Percentiles rank a stretch among this genome's conserved stretches.
Conservation (phyloP, 1,140 invertebrate genomes). For the Plodia interpunctella region DNA sequence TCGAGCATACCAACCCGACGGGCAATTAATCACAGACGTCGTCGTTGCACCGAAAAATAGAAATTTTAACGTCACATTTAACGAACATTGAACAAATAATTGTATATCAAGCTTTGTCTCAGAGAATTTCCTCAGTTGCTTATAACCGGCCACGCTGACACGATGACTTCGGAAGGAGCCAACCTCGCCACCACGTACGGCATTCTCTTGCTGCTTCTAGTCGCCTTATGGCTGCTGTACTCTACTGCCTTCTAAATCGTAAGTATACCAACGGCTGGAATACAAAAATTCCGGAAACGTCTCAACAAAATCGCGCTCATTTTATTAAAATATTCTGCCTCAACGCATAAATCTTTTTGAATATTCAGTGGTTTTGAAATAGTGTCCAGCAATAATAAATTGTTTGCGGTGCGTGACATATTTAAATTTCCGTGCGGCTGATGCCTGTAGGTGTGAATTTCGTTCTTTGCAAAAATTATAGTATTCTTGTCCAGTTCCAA, state of each 20-base stretch:
- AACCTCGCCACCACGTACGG: conserved; percentile 59
- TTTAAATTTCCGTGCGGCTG: background rate
- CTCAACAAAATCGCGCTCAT: too few species aligned
- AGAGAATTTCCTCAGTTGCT: conserved; percentile 32
- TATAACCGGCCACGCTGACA: conserved; percentile 31
- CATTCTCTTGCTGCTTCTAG: conserved; percentile 55
- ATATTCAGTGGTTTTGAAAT: background rate
- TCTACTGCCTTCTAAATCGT: conserved; percentile 56
- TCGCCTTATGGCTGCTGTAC: conserved; percentile 60
- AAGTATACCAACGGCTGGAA: conserved; percentile 24
- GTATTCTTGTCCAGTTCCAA: too few species aligned
- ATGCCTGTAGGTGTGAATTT: background rate
- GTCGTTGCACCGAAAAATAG: conserved; percentile 54
- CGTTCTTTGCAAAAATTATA: too few species aligned
- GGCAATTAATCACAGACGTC: conserved; percentile 53
- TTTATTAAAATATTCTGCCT: too few species aligned
- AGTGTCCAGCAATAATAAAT: background rate
- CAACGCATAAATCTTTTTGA: too few species aligned
- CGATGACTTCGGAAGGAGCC: conserved; percentile 53
- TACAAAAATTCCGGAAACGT: too few species aligned
- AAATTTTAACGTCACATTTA: conserved; percentile 38
- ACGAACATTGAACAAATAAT: conserved; percentile 29
- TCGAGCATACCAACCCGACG: conserved; percentile 34
- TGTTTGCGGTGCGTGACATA: background rate
- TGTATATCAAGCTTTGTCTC: conserved; percentile 33